phyloP scores from a whole-genome alignment of 2,113 vertebrate genomes.

The Xiphorhynchus elegans region DNA sequence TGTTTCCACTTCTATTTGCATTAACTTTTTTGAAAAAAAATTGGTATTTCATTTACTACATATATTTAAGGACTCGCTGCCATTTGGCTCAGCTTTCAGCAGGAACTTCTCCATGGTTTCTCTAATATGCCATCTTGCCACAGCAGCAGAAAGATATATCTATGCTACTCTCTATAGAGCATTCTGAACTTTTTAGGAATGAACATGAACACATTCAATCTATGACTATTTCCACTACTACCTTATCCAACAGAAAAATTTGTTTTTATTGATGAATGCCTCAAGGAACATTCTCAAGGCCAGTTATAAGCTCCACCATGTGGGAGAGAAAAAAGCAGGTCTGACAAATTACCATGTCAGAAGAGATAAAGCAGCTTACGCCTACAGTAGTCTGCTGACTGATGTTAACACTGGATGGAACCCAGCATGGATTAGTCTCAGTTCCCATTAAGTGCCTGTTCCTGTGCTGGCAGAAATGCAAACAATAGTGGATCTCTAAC shows the following conservation, averaged over 20 bases:
- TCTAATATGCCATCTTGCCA: neutral
- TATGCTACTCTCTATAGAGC: neutral
- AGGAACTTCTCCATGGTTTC: neutral
- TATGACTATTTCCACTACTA: neutral
- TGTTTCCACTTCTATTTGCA: neutral
- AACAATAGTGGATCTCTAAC: constrained; percentile 1
- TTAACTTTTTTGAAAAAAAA: neutral
- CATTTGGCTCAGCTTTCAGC: neutral
- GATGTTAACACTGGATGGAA: constrained; percentile 44
- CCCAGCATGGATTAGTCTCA: constrained; percentile 13
- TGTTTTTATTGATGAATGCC: constrained; percentile 14
- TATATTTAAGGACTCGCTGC: neutral
- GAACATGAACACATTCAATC: neutral
- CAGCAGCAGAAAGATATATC: neutral
- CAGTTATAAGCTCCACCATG: neutral
- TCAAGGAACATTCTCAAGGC: neutral
- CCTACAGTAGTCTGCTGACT: constrained; percentile 27
- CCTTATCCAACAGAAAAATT: neutral
- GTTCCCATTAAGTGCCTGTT: constrained; percentile 1
- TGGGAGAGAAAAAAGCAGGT: constrained; percentile 18
- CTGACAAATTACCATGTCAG: constrained; percentile 43
- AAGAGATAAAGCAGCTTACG: constrained; percentile 51
- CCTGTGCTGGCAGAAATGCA: constrained; percentile 1
- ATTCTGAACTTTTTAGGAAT: constrained; percentile 14
- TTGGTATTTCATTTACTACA: neutral